phyloP scores from a whole-genome alignment of 2,113 vertebrate species.

The Plestiodon gilberti region DNA sequence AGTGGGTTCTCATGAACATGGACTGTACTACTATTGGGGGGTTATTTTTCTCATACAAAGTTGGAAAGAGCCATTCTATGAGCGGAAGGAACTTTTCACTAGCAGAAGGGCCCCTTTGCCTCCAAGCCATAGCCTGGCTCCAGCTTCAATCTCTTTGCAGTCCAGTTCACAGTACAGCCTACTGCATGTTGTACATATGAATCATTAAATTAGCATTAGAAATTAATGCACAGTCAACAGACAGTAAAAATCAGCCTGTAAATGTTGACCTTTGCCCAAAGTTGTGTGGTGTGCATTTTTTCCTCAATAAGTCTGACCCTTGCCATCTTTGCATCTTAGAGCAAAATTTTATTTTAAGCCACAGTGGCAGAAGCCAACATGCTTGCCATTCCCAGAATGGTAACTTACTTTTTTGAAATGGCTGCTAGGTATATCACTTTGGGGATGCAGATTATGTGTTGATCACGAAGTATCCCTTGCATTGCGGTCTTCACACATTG shows the following conservation, averaged over 20 bases:
- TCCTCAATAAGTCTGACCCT: neutral
- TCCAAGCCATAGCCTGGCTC: neutral
- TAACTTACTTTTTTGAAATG: conserved; percentile 61
- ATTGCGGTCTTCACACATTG: conserved; percentile 71
- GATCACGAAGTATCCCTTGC: conserved; percentile 71
- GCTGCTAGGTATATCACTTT: conserved; percentile 63
- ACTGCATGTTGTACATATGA: too few species aligned
- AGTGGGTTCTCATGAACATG: too few species aligned
- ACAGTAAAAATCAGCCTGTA: neutral
- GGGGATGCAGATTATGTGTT: conserved; percentile 68
- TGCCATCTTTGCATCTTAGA: neutral
- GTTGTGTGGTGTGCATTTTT: neutral
- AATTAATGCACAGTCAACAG: neutral
- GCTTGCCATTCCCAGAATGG: neutral
- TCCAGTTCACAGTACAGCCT: neutral
- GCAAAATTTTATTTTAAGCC: neutral
- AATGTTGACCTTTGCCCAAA: neutral
- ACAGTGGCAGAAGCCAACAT: neutral
- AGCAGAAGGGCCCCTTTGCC: too few species aligned
- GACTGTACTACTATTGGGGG: too few species aligned
- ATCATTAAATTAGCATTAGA: neutral
- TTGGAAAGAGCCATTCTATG: too few species aligned
- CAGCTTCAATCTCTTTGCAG: neutral
- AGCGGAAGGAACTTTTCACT: too few species aligned
- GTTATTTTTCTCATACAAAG: too few species aligned